Conservation (phyloP, 2,113 vertebrate species). For the Sphaerodactylus townsendi region DNA sequence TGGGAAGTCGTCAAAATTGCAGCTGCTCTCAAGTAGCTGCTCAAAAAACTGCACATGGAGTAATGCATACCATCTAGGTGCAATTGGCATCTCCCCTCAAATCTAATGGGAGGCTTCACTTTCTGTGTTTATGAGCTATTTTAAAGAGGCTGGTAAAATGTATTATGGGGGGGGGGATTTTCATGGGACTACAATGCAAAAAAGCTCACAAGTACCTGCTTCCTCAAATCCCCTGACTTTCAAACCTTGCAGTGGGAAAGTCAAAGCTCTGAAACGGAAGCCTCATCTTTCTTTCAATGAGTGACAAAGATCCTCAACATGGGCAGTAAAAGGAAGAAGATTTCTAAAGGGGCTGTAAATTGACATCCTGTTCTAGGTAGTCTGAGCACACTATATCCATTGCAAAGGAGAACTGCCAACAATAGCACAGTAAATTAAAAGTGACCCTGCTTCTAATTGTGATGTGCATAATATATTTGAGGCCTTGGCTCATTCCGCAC, state of each 20-base stretch:
- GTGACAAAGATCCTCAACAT: neutral
- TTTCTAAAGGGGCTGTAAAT: neutral
- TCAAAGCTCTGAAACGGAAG: neutral
- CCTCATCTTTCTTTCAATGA: neutral
- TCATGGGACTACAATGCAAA: neutral
- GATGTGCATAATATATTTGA: neutral
- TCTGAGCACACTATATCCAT: neutral
- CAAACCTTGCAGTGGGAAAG: neutral
- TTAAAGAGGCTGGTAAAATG: conserved; percentile 10
- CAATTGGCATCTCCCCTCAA: neutral
- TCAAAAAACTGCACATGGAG: conserved; percentile 21
- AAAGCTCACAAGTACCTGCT: neutral
- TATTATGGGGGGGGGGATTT: neutral
- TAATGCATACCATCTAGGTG: neutral
- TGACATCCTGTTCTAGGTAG: neutral
- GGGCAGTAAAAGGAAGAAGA: neutral
- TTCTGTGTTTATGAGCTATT: neutral
- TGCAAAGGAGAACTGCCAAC: neutral
- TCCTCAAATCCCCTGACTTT: neutral
- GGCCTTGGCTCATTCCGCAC: too few species aligned
- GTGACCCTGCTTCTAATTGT: neutral
- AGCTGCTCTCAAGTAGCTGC: conserved; percentile 11
- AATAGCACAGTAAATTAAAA: neutral
- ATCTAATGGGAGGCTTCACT: neutral
- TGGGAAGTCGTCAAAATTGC: conserved; percentile 18